phyloP scores from a whole-genome alignment of 2,113 vertebrate species.

The Pipra filicauda region DNA sequence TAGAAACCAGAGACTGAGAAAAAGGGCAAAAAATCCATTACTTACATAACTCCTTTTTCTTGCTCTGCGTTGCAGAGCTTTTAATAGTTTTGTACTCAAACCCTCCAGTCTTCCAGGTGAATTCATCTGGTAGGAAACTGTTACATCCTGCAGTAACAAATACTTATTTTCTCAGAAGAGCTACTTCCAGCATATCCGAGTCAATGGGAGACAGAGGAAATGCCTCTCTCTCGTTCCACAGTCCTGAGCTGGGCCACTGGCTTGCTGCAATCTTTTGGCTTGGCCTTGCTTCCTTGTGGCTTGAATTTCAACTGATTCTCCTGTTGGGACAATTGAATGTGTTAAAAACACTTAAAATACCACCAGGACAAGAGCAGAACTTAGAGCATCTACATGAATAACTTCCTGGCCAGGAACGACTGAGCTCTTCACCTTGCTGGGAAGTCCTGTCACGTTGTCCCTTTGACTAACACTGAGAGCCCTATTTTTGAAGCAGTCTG shows the following conservation, averaged over 20 bases:
- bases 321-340: not conserved
- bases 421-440: not conserved
- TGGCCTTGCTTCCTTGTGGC: not conserved
- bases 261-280: not conserved
- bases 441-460: not conserved
- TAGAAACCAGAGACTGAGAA: not conserved
- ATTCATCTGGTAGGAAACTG: not conserved
- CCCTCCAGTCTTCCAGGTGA: not conserved
- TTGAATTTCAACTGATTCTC: not conserved
- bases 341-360: not conserved
- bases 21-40: not conserved
- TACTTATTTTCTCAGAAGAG: not conserved
- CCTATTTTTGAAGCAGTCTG: not conserved
- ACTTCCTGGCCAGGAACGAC: not conserved
- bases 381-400: not conserved
- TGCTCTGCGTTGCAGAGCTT: not conserved
- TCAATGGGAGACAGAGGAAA: fast-evolving
- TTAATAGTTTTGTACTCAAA: not conserved
- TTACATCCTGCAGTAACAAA: not conserved
- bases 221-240: not conserved
- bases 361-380: not conserved
- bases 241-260: not conserved
- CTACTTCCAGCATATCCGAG: not conserved
- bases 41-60: not conserved
- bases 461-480: not conserved